These are phyloP conservation scores for Mustela nigripes DNA, from an alignment of 2,113 vertebrate species.

Conservation along the genomic window DNA sequence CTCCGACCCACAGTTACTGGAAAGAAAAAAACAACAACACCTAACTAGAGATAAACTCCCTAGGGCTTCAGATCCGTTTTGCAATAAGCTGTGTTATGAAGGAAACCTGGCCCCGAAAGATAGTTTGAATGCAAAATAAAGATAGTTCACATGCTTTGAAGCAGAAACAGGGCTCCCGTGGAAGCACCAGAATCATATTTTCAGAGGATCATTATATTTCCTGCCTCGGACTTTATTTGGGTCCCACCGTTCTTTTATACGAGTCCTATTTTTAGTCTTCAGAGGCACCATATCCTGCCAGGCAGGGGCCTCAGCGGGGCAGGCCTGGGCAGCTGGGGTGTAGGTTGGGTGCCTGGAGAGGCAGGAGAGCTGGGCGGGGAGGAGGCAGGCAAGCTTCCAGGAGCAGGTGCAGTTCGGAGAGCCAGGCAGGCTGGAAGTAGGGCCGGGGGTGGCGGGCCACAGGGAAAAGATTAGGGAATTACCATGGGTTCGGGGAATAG, in stretches of 20 bases:
- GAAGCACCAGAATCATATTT: constrained; percentile 85
- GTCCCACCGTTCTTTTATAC: constrained; percentile 74
- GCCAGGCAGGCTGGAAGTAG: not conserved
- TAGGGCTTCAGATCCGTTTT: constrained; percentile 84
- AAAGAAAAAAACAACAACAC: constrained; percentile 79
- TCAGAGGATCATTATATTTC: constrained; percentile 85
- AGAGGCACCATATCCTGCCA: constrained; percentile 64
- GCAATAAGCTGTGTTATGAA: constrained; percentile 88
- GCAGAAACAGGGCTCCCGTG: constrained; percentile 75
- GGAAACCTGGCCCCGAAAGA: constrained; percentile 90
- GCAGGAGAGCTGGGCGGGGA: not conserved
- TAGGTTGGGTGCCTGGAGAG: constrained; percentile 10
- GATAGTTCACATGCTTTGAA: constrained; percentile 88
- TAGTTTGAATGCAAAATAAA: constrained; percentile 91
- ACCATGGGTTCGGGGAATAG: not conserved
- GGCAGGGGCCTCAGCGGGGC: constrained; percentile 80
- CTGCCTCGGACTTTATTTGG: constrained; percentile 83
- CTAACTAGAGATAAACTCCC: constrained; percentile 88
- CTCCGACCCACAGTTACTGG: constrained; percentile 83
- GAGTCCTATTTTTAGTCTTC: constrained; percentile 80
- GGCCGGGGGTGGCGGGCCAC: not conserved
- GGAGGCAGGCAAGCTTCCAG: not conserved
- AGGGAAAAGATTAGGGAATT: not conserved
- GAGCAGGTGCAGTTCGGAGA: not conserved
- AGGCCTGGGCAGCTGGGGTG: constrained; percentile 33